These are phyloP conservation scores for Malthinus flaveolus DNA, from an alignment of 2,888 invertebrate species.

Conservation along the genomic window DNA sequence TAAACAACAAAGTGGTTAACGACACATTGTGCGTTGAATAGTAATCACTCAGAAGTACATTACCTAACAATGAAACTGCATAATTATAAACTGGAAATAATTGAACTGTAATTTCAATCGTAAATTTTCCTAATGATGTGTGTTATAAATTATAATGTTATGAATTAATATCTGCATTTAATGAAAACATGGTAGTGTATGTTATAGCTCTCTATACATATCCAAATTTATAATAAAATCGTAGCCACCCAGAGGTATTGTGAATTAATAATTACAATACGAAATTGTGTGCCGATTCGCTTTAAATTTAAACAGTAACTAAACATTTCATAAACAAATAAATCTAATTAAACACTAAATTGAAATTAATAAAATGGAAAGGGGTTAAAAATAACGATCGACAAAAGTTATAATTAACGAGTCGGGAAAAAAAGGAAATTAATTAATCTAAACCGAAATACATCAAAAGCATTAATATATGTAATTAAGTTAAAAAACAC, in stretches of 20 bases:
- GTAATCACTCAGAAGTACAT: constrained; percentile 17
- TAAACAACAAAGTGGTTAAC: constrained; percentile 17
- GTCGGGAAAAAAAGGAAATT: constrained; percentile 1
- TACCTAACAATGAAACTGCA: constrained; percentile 12
- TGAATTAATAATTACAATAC: not conserved
- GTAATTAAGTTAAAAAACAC: constrained; percentile 12
- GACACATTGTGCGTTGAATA: constrained; percentile 17
- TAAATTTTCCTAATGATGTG: constrained; percentile 26
- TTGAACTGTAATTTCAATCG: constrained; percentile 25
- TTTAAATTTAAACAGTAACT: no score
- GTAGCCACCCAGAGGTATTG: constrained; percentile 7
- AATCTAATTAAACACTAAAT: no score
- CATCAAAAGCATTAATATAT: constrained; percentile 1
- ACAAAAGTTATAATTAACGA: not conserved
- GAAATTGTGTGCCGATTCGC: not conserved
- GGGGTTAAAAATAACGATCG: no score
- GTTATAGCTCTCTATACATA: constrained; percentile 12
- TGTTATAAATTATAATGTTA: constrained; percentile 24
- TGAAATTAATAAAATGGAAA: no score
- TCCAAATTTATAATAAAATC: constrained; percentile 11
- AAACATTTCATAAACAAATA: no score
- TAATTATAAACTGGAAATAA: constrained; percentile 21
- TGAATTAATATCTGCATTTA: constrained; percentile 24
- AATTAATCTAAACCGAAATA: constrained; percentile 1
- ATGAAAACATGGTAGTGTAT: constrained; percentile 18